Evolutionary conservation across 2,113 vertebrate genomes (phyloP).

Genomic region (Rhinolophus ferrumequinum): DNA sequence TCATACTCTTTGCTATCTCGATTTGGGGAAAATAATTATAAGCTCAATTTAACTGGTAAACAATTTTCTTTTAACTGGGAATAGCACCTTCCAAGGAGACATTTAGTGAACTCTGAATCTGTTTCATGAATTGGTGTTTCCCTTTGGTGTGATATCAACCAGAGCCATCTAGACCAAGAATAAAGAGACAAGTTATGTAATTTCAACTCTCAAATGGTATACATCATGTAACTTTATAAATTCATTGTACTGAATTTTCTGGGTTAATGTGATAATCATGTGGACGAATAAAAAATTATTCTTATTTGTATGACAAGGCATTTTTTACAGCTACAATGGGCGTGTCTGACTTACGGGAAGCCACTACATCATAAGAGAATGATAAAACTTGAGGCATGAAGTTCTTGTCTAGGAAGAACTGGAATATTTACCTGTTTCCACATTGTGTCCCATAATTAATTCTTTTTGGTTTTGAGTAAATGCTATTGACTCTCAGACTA

Average conservation of each 20-base stretch:
- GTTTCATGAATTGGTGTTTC: not conserved
- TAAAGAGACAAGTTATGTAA: not conserved
- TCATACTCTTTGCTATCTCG: not conserved
- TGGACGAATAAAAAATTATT: constrained; percentile 14
- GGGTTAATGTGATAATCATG: not conserved
- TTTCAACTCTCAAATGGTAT: not conserved
- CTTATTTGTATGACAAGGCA: not conserved
- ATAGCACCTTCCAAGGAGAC: not conserved
- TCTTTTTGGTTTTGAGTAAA: not conserved
- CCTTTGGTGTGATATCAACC: not conserved
- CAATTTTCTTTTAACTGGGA: not conserved
- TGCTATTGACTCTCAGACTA: not conserved
- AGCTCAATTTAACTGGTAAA: not conserved
- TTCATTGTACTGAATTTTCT: not conserved
- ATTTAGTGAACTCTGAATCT: not conserved
- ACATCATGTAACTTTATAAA: not conserved
- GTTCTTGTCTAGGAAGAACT: not conserved
- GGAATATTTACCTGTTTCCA: not conserved
- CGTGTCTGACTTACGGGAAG: not conserved
- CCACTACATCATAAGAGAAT: not conserved
- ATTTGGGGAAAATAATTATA: not conserved
- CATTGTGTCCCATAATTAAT: constrained; percentile 12
- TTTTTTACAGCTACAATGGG: not conserved
- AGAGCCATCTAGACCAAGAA: not conserved
- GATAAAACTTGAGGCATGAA: not conserved